These are phyloP conservation scores for Tipula lateralis DNA, from an alignment of 2,888 invertebrate species.

Conservation along the genomic window DNA sequence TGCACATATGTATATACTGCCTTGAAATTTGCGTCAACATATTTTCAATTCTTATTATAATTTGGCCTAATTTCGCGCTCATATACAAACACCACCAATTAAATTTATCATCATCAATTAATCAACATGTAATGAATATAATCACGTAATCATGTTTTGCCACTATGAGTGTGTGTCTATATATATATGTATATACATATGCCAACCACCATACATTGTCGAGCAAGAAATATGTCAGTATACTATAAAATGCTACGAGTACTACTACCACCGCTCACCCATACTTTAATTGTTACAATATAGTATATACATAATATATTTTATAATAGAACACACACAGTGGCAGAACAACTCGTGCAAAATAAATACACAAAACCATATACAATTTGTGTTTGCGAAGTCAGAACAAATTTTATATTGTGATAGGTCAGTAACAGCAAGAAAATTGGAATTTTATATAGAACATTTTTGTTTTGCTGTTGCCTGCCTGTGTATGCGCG, in stretches of 20 bases:
- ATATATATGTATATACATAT: neutral
- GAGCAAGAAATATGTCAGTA: neutral
- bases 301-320: neutral
- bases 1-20: neutral
- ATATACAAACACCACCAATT: neutral
- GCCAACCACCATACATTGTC: neutral
- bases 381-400: neutral
- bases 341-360: neutral
- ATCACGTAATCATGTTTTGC: neutral
- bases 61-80: neutral
- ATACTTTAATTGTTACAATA: neutral
- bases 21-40: neutral
- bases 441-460: conserved; percentile 11
- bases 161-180: neutral
- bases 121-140: neutral
- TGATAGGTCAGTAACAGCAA: conserved; percentile 14
- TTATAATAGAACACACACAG: neutral
- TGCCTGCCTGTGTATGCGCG: neutral
- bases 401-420: neutral
- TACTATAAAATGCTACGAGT: too few relatives aligned
- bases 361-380: neutral
- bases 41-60: neutral
- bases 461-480: neutral
- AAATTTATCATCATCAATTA: neutral
- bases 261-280: neutral